Evolutionary conservation across 2,113 vertebrate species (phyloP).

Genomic region (Catharus bicknelli): DNA sequence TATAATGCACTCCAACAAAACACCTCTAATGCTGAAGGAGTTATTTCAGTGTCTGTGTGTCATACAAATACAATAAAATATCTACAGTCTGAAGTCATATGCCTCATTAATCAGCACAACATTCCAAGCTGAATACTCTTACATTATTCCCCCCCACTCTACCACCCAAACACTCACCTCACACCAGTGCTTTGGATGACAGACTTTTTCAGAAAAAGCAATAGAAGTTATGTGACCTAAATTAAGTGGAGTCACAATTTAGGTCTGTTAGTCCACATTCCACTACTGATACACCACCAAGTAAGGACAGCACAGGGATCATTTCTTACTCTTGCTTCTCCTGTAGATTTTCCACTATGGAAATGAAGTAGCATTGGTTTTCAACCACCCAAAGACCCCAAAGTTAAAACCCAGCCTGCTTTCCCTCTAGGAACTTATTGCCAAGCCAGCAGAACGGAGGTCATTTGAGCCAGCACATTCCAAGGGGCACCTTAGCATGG

Average conservation of each 20-base stretch:
- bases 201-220: background rate
- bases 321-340: slow-evolving; percentile 31
- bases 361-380: background rate
- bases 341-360: background rate
- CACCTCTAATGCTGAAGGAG: rapidly evolving
- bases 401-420: background rate
- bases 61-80: background rate
- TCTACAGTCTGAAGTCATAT: background rate
- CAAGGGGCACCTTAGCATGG: rapidly evolving
- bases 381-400: background rate
- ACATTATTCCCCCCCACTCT: background rate
- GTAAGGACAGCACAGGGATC: background rate
- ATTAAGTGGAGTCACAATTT: background rate
- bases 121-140: background rate
- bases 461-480: background rate
- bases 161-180: background rate
- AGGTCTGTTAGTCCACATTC: too few species aligned
- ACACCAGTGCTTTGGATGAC: rapidly evolving
- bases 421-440: background rate
- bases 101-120: background rate
- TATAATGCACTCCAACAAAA: background rate
- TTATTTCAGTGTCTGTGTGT: background rate
- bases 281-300: background rate
- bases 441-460: background rate
- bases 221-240: background rate